A percentile compares a stretch with the other conserved stretches of the same genome.
Evolutionary conservation across 2,113 vertebrate species (phyloP).

Genomic region (Piprites chloris): DNA sequence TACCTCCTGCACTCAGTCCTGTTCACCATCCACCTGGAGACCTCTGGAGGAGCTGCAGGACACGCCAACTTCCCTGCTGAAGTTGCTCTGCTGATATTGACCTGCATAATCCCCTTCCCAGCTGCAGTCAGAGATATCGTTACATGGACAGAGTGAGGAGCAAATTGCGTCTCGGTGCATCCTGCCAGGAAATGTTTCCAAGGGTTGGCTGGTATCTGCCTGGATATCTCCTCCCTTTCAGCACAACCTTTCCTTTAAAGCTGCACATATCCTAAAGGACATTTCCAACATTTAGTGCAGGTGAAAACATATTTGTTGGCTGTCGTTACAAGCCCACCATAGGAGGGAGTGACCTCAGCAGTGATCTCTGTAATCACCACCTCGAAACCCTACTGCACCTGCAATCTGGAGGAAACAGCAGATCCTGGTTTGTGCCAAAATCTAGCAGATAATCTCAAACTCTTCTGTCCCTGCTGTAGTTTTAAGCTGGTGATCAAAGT

Average conservation of each 20-base stretch:
- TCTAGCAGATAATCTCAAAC: background rate
- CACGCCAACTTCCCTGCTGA: background rate
- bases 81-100: background rate
- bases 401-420: background rate
- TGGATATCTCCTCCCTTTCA: background rate
- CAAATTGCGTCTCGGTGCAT: background rate
- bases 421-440: background rate
- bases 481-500: background rate
- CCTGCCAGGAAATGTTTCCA: background rate
- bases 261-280: background rate
- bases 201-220: background rate
- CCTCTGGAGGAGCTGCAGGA: background rate
- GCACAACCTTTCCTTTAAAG: background rate
- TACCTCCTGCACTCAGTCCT: background rate
- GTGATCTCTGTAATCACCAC: background rate
- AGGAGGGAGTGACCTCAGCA: background rate
- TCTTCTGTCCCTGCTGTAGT: background rate
- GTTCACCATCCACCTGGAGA: background rate
- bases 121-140: constrained; percentile 30
- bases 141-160: background rate
- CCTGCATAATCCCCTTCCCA: background rate
- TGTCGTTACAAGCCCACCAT: rapidly evolving
- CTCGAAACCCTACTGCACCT: background rate
- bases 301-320: background rate
- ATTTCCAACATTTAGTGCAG: background rate